Conservation (phyloP, 1,140 invertebrate genomes). For the Tenebrio molitor region DNA sequence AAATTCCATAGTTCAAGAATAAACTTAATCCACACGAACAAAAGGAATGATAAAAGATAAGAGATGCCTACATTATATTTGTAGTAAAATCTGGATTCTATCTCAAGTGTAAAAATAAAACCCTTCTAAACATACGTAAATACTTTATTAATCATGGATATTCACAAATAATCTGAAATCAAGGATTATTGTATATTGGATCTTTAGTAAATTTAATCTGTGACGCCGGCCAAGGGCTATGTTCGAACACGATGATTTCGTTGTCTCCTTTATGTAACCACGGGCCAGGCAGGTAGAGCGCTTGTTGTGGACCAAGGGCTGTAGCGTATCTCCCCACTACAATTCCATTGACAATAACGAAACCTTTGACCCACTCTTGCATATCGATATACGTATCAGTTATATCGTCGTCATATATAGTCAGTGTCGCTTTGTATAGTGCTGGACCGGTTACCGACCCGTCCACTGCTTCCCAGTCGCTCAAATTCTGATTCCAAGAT, state of each 20-base stretch:
- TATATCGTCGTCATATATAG: conserved; percentile 21
- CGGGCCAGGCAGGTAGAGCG: conserved; percentile 73
- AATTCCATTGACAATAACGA: conserved; percentile 76
- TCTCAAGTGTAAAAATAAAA: too few relatives aligned
- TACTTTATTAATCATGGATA: not conserved
- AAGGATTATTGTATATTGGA: conserved; percentile 51
- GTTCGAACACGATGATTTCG: conserved; percentile 64
- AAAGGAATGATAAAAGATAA: too few relatives aligned
- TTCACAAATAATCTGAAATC: not conserved
- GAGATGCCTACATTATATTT: too few relatives aligned
- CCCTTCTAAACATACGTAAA: too few relatives aligned
- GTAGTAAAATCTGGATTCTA: too few relatives aligned
- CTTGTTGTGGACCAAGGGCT: conserved; percentile 72
- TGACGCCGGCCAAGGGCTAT: conserved; percentile 54
- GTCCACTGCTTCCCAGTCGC: conserved; percentile 34
- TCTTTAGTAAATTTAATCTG: conserved; percentile 54
- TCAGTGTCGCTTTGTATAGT: conserved; percentile 55
- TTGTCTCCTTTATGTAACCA: conserved; percentile 69
- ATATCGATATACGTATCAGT: conserved; percentile 64
- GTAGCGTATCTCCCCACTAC: conserved; percentile 73
- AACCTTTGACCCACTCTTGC: conserved; percentile 70
- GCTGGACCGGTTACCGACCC: conserved; percentile 33
- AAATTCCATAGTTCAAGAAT: too few relatives aligned
- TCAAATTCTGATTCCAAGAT: conserved; percentile 59
- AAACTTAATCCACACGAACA: too few relatives aligned